Base-by-base conservation (phyloP, 2,113 vertebrate species). In the Perca flavescens region DNA sequence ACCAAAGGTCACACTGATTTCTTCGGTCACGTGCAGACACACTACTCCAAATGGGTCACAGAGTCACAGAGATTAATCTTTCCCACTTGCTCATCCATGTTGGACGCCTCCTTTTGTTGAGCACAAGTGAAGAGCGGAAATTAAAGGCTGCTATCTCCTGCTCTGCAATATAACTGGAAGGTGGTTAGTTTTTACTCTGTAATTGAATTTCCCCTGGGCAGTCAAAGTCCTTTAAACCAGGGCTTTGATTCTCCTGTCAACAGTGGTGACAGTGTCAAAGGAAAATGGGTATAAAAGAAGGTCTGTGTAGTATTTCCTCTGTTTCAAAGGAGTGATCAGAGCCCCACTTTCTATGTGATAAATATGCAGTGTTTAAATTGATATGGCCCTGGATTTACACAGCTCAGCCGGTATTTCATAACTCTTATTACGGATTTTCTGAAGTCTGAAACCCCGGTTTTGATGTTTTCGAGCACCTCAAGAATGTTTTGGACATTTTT, bases 1-100 rank as follows among this genome's bases (percentile, higher is more conserved):
- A 54, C 88, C 79, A 87, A 94, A 94, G 93, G 94, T 95, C 94
- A 92, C 66, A 68, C 68, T 54, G 74, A 90, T 89, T 92, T 85
- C 88, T 82, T 50, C 58, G 73, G 89, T 91, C 88, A 79, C 73
- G 67, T 40, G 57, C 46, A 87, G 83, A 75, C 65, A 74, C 68
- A 40, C 68, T 34, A 3, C 86, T 86, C 73, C 72, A 66, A 83
- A 60, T 36, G 71, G 87, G 88, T 90, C 86, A 85, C 66, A 52
- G 53, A 87, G 75, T 83, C 50, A 25, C 22, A 50, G 62, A 87
- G 83, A 92, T 89, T 69, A 85, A 86, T 88, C 84, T 88, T 36
- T 52, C 65, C 71, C 53, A 52, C 78, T 79, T 79, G 73, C 56
- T 79, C 74, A 14, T 81, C 68, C 57, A 25, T 56, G 53, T 9